Evolutionary conservation across 2,113 vertebrate genomes (phyloP).

Genomic region (Fregata magnificens): DNA sequence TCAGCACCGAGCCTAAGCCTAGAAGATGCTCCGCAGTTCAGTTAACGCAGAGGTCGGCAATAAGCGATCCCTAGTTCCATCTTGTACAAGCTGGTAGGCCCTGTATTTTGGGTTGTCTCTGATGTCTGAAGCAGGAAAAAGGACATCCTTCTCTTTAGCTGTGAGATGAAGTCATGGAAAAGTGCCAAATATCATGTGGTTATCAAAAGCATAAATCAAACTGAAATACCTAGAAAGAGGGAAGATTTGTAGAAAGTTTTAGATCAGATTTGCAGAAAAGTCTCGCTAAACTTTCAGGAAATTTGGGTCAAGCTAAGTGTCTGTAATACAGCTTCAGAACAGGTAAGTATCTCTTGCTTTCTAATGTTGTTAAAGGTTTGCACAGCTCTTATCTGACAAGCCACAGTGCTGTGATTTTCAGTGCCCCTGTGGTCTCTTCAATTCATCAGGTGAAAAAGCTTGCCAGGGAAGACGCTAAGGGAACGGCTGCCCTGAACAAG

Average conservation of each 20-base stretch:
- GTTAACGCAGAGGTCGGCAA: not conserved
- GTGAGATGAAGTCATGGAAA: not conserved
- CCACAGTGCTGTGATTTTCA: not conserved
- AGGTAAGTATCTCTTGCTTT: not conserved
- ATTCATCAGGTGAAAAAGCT: not conserved
- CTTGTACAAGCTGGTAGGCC: not conserved
- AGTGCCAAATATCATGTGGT: not conserved
- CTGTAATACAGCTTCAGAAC: not conserved
- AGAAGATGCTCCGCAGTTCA: not conserved
- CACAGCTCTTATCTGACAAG: constrained; percentile 3
- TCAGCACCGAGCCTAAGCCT: not conserved
- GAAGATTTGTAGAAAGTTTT: constrained; percentile 4
- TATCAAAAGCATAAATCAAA: not conserved
- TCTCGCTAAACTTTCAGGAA: not conserved
- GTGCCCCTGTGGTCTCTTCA: not conserved
- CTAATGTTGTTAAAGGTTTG: not conserved
- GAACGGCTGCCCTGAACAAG: not conserved
- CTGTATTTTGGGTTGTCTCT: not conserved
- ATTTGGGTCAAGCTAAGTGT: not conserved
- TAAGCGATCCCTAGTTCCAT: not conserved
- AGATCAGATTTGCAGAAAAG: not conserved
- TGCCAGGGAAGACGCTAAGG: not conserved
- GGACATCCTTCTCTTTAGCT: not conserved
- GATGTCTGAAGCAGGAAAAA: not conserved
- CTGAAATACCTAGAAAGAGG: not conserved